phyloP scores from a whole-genome alignment of 2,797 vertebrate species.

The Spea hammondii region DNA sequence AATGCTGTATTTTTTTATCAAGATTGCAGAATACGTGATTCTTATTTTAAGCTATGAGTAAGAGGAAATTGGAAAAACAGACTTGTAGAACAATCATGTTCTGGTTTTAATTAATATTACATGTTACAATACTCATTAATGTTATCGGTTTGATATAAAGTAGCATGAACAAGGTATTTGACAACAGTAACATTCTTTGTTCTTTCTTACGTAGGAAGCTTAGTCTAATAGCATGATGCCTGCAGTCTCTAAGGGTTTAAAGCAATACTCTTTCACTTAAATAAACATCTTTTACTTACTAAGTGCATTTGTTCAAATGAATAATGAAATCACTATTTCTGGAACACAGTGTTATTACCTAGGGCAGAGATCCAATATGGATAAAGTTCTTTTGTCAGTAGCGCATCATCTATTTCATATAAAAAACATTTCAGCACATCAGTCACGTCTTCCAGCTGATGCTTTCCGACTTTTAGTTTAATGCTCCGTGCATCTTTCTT shows the following conservation, averaged over 20 bases:
- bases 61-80: not conserved
- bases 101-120: constrained; percentile 17
- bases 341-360: constrained; percentile 69
- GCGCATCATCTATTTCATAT: constrained; percentile 83
- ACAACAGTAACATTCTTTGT: constrained; percentile 27
- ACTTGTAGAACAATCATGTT: not conserved
- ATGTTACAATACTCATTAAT: constrained; percentile 12
- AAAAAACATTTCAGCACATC: constrained; percentile 87
- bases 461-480: constrained; percentile 84
- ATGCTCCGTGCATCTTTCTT: constrained; percentile 86
- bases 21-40: too few relatives aligned
- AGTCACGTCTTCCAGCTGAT: constrained; percentile 85
- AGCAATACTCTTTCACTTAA: constrained; percentile 49
- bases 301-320: constrained; percentile 50
- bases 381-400: constrained; percentile 92
- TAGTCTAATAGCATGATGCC: constrained; percentile 39
- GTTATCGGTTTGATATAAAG: constrained; percentile 19
- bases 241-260: constrained; percentile 36
- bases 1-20: too few relatives aligned
- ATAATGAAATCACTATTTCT: constrained; percentile 52
- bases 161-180: constrained; percentile 11
- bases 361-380: constrained; percentile 92
- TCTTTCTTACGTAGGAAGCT: constrained; percentile 33
- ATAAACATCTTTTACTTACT: constrained; percentile 50
- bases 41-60: not conserved